Base-by-base conservation (phyloP, 2,113 vertebrate genomes). In the Struthio camelus region DNA sequence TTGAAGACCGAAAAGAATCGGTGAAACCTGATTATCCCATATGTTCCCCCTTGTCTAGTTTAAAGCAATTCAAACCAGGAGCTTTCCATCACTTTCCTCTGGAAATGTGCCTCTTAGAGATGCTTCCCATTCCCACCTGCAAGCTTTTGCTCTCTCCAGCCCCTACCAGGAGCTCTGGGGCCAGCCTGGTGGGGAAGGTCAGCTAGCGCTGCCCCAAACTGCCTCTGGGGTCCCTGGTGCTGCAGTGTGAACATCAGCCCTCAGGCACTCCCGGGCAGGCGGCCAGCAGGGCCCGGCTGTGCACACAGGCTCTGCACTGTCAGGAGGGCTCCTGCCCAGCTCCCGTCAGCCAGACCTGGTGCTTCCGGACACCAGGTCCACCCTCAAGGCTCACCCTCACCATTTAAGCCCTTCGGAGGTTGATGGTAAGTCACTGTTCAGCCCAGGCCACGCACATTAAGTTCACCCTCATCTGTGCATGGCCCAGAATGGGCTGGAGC, bases 361-460 rank as follows among this genome's bases (percentile, higher is more conserved):
- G 73, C 20, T 94, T 58, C 2, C 5, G 65, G 61, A 82, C 92
- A 30, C 6, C 8, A 6, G 4, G 1, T 77, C 58, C 13, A 5
- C 56, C 34, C 9, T 4, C 2, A 1, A 24, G 77, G 8, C 73
- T 94, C 51, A 38, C n/a, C 46, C 56, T 79, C 1, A 0, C 32
- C 71, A 16, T 19, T 79, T 84, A 64, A 92, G 59, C 32, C 17
- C 50, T 81, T 40, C 46, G 0, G 1, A 79, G 17, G 34, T 30
- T 2, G 4, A 28, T 25, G 59, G 54, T 59, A 80, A 59, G 40
- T 66, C 2, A 0, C 79, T 91, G 62, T 58, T 62, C 42, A 81
- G 46, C 46, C 42, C 48, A 51, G 34, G 23, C 67, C 25, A 40
- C 0, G 3, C 44, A 36, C 18, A 6, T 23, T 12, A 40, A 67